Conservation (phyloP, 2,797 vertebrate species). For the Leptatherina wallacei region DNA sequence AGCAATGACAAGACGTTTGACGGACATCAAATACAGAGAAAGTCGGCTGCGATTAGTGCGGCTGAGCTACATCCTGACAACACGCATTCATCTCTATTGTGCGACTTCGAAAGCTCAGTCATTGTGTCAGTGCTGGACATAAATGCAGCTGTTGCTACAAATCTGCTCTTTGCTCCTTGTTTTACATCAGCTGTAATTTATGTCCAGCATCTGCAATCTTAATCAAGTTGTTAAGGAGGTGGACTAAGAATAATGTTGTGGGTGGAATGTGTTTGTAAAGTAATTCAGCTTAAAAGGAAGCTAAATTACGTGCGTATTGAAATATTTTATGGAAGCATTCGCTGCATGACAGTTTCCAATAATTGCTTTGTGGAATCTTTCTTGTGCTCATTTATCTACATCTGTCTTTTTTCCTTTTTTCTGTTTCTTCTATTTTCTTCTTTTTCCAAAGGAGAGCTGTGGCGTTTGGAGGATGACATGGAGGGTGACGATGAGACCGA, state of each 20-base stretch:
- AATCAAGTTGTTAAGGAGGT: constrained; percentile 38
- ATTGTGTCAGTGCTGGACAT: constrained; percentile 28
- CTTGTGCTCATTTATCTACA: constrained; percentile 11
- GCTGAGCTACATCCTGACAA: constrained; percentile 29
- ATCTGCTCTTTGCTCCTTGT: constrained; percentile 31
- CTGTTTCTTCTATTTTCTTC: neutral
- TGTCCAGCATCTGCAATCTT: constrained; percentile 22
- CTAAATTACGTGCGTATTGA: constrained; percentile 42
- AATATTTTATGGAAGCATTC: constrained; percentile 48
- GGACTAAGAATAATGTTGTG: constrained; percentile 31
- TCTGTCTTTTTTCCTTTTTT: neutral
- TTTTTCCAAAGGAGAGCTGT: constrained; percentile 83
- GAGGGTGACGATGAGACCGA: constrained; percentile 67
- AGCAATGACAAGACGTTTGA: constrained; percentile 40
- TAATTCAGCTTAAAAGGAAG: constrained; percentile 36
- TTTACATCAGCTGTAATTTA: constrained; percentile 34
- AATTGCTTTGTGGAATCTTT: constrained; percentile 39
- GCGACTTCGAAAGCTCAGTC: constrained; percentile 16
- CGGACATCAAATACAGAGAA: constrained; percentile 29
- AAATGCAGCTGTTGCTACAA: neutral
- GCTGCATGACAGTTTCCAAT: constrained; percentile 44
- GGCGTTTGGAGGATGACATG: constrained; percentile 88
- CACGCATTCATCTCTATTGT: constrained; percentile 37
- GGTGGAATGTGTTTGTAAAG: constrained; percentile 31
- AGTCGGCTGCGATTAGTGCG: constrained; percentile 44